These are phyloP conservation scores for Sylvia borin DNA, from an alignment of 2,797 vertebrate species.

Conservation along the genomic window DNA sequence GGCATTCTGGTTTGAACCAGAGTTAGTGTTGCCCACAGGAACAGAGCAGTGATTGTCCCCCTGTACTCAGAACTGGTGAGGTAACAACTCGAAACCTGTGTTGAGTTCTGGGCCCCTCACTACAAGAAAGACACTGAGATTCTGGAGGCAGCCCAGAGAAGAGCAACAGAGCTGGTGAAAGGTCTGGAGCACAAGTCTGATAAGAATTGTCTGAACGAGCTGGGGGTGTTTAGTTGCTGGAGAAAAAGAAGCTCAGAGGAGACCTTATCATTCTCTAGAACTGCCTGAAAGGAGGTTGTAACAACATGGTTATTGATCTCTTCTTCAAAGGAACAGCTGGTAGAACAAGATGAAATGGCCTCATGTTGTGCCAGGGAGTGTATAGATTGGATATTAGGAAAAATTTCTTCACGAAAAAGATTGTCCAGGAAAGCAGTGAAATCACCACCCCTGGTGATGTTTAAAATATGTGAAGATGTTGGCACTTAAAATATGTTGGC, in stretches of 20 bases:
- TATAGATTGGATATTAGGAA: neutral
- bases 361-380: neutral
- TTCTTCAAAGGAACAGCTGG: neutral
- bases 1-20: neutral
- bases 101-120: neutral
- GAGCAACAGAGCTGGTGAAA: neutral
- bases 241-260: neutral
- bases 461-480: neutral
- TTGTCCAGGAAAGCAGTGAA: neutral
- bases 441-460: neutral
- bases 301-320: accelerated
- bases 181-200: neutral
- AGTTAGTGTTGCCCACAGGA: neutral
- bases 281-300: neutral
- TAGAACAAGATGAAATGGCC: neutral
- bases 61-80: neutral
- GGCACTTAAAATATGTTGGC: too few species aligned
- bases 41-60: accelerated
- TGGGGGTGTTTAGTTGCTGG: accelerated
- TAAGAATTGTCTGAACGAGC: neutral
- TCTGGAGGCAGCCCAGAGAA: neutral
- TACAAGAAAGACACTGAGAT: neutral
- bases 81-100: accelerated
- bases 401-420: neutral
- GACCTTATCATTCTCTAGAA: accelerated